phyloP scores from a whole-genome alignment of 2,888 invertebrate genomes.

The Meloe dianella region DNA sequence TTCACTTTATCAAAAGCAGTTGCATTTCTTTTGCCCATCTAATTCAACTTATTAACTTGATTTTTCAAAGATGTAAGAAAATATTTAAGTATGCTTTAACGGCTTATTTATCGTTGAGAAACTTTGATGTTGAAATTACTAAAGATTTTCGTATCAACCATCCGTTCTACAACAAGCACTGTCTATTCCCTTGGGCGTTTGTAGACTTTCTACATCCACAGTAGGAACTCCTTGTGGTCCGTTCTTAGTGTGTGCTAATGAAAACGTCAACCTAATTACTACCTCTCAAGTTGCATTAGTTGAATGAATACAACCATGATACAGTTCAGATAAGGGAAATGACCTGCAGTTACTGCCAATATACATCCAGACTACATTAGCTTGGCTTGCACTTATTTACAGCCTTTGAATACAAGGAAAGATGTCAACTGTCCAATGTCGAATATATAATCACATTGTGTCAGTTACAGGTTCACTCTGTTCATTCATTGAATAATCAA shows the following conservation, averaged over 20 bases:
- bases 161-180: neutral
- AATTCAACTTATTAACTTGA: neutral
- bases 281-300: constrained; percentile 28
- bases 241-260: constrained; percentile 37
- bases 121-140: neutral
- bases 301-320: constrained; percentile 16
- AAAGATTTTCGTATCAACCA: neutral
- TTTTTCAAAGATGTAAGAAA: neutral
- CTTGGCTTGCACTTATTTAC: constrained; percentile 38
- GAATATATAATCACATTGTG: constrained; percentile 31
- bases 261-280: constrained; percentile 39
- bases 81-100: neutral
- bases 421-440: constrained; percentile 41
- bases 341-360: constrained; percentile 28
- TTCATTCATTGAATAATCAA: constrained; percentile 36
- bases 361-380: constrained; percentile 38
- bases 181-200: neutral
- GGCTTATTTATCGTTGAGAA: neutral
- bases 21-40: neutral
- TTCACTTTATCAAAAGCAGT: neutral
- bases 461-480: constrained; percentile 36
- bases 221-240: constrained; percentile 20
- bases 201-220: neutral
- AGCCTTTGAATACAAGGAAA: constrained; percentile 30
- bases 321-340: constrained; percentile 25